phyloP scores from a whole-genome alignment of 2,888 invertebrate genomes.

The Deroplatys truncata region DNA sequence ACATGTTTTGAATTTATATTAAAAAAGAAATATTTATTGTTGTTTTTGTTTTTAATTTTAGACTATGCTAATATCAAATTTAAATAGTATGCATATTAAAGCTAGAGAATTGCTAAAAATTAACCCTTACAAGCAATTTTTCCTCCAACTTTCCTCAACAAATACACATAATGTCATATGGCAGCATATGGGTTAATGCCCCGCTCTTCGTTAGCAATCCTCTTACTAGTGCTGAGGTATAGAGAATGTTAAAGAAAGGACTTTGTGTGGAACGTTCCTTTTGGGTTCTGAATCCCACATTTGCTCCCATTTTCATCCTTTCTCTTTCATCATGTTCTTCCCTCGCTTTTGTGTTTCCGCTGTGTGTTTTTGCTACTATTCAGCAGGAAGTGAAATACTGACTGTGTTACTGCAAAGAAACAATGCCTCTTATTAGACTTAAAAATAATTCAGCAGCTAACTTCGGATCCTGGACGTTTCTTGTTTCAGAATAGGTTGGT shows the following conservation, averaged over 20 bases:
- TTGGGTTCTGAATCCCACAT: neutral
- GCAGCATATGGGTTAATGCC: neutral
- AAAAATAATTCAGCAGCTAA: neutral
- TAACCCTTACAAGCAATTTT: too few species aligned
- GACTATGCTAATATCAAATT: too few species aligned
- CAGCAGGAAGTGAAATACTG: neutral
- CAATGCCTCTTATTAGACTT: neutral
- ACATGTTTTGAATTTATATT: too few species aligned
- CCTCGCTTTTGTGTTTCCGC: neutral
- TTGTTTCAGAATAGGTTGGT: too few species aligned
- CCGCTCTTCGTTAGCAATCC: neutral
- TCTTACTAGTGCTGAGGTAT: neutral
- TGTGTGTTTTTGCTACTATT: neutral
- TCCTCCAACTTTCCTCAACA: too few species aligned
- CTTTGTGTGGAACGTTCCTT: neutral
- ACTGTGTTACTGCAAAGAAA: neutral
- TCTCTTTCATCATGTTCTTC: neutral
- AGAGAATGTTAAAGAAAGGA: neutral
- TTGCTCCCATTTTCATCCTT: neutral
- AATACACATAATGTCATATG: too few species aligned
- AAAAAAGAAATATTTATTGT: too few species aligned
- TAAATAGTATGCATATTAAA: too few species aligned
- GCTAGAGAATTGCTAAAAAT: too few species aligned
- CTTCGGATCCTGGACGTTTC: too few species aligned
- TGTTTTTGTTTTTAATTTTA: too few species aligned